Base-by-base conservation (phyloP, 2,888 invertebrate genomes). In the Acanthococcus lagerstroemiae region DNA sequence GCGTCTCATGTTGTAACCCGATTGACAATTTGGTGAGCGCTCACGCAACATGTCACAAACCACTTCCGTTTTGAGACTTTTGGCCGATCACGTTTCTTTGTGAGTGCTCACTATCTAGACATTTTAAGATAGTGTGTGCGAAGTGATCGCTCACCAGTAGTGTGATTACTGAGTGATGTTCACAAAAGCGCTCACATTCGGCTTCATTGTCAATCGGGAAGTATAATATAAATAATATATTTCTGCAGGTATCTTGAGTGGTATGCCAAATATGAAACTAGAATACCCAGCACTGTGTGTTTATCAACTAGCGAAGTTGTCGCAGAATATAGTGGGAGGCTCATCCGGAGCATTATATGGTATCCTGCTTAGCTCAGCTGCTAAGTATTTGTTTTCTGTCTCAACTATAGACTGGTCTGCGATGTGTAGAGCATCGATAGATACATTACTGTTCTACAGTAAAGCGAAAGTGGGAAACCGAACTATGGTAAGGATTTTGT, bases 341-440 rank as follows among this genome's bases (percentile, higher is more conserved):
- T 84, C 87, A 0, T 84, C 87, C 0, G 90, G 90, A 0, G 90
- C 86, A 1, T 79, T 91, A 52, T 90, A 90, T 77, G 84, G 87
- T 68, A 78, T 91, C 68, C 82, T 89, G 67, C 81, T 91, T 2
- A 74, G 74, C 7, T 75, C 75, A 58, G 73, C 74, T 21, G 70
- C 78, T 6, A 69, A 73, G 19, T 72, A 72, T 30, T 70, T 74
- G 55, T 66, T 74, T 15, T 69, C 70, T 21, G 66, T 68, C 2
- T 27, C 65, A 6, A 17, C 44, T 21, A 50, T 69, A 27, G 73
- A 78, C 0, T 86, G 85, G 85, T 71, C 79, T 6, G 69, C 73
- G 0, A 83, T 83, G 0, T 80, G 82, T 76, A 74, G 78, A 37
- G 76, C 74, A 21, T 84, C 82, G 0, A 78, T 85, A 69, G 75